Evolutionary conservation across 2,888 invertebrate genomes (phyloP), one percentile per base, ranked within the genome.

Genomic region (Chrysolina oricalcia): DNA sequence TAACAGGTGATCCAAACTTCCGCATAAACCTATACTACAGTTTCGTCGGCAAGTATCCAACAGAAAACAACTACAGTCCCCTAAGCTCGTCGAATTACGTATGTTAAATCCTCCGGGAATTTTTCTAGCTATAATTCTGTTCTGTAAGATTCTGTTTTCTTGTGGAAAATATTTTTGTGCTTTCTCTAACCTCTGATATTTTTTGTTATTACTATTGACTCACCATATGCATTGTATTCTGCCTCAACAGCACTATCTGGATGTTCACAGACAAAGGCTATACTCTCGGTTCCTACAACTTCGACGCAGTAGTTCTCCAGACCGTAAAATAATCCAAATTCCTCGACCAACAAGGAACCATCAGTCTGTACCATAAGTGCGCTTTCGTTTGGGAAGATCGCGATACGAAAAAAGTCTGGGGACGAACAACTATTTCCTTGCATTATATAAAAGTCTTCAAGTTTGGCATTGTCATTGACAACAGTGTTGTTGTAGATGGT

Each of bases 241-340:
- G n/a, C 11, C 21, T 53, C 53, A 17, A 17, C 50, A 0, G 5
- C 9, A 53, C 8, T 40, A 35, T 68, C 68, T 21, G n/a, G 19
- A 43, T 5, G 4, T 48, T 63, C 68, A 23, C 78, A 78, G 17
- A 73, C 19, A 4, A 66, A 71, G 13, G 71, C 78, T 2, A 73
- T 67, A 62, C 48, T 67, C 13, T 35, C 41, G 0, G 62, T 65
- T 48, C 71, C 50, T 15, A 73, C 41, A 0, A 35, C n/a, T 23
- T 76, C 75, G 5, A 80, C 56, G 50, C 80, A 80, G 50, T 78
- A 80, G 35, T 63, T 21, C 35, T 75, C 70, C 21, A 62, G 46
- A 21, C 40, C 35, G 27, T 77, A 80, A 21, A 41, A 27, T 27
- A 40, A 17, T 1, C 72, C 64, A 43, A n/a, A 46, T 63, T 63